phyloP scores from a whole-genome alignment of 2,888 invertebrate genomes.

The Trissoscelio sp. region DNA sequence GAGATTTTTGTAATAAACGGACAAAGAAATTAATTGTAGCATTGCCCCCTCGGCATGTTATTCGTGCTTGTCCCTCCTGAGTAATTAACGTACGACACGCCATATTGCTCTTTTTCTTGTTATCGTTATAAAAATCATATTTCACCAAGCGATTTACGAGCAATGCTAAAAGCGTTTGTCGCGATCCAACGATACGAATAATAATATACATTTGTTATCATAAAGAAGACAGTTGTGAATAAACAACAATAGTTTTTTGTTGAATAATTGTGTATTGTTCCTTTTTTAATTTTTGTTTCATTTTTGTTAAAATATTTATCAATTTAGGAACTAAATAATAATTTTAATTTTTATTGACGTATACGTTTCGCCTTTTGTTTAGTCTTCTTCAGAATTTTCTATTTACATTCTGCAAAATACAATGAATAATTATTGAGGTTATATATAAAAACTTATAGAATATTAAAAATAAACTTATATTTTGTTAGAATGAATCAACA shows the following conservation, averaged over 20 bases:
- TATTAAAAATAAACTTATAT: too few relatives aligned
- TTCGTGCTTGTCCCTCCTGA: conserved; percentile 38
- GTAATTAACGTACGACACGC: conserved; percentile 45
- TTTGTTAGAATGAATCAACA: too few relatives aligned
- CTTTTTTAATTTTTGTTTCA: too few relatives aligned
- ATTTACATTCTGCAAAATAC: too few relatives aligned
- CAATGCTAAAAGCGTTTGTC: conserved; percentile 41
- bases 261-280: too few relatives aligned
- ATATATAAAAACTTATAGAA: too few relatives aligned
- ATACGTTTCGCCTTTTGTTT: too few relatives aligned
- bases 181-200: conserved; percentile 35
- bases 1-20: conserved; percentile 10
- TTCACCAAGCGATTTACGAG: conserved; percentile 47
- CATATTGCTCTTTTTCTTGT: conserved; percentile 38
- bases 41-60: conserved; percentile 14
- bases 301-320: too few relatives aligned
- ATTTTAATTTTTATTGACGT: too few relatives aligned
- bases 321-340: too few relatives aligned
- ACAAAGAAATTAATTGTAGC: conserved; percentile 41
- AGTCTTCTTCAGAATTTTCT: too few relatives aligned
- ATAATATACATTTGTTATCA: conserved; percentile 32
- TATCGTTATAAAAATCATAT: conserved; percentile 47
- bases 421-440: too few relatives aligned
- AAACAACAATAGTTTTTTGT: conserved; percentile 29
- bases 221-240: conserved; percentile 10